Percentiles rank a stretch among this genome's conserved stretches.
Evolutionary conservation across 2,797 vertebrate species (phyloP).

Genomic region (Chaunax sp.): DNA sequence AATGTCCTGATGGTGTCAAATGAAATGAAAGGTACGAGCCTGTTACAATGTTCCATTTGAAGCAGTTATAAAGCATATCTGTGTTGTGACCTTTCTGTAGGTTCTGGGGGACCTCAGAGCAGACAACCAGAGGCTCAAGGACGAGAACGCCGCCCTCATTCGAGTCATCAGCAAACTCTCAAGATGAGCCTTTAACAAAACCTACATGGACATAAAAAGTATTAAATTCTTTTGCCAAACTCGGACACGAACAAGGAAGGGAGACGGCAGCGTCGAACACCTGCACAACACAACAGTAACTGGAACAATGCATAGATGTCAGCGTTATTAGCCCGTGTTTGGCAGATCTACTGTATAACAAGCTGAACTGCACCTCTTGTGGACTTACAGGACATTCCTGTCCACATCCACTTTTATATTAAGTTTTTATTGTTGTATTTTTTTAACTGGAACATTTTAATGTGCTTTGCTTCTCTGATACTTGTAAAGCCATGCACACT

Average conservation of each 20-base stretch:
- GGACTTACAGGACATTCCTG: constrained; percentile 53
- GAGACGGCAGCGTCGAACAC: constrained; percentile 19
- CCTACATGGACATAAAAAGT: constrained; percentile 39
- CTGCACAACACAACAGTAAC: constrained; percentile 46
- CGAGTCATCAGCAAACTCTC: constrained; percentile 94
- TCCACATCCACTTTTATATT: constrained; percentile 66
- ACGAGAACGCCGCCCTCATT: constrained; percentile 92
- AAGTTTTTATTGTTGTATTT: constrained; percentile 64
- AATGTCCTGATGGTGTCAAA: no score
- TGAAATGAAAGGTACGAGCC: no score
- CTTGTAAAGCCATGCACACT: constrained; percentile 73
- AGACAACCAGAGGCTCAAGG: constrained; percentile 94
- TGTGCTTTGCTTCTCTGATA: constrained; percentile 67
- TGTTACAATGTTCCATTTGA: background rate
- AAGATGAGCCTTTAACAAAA: constrained; percentile 80
- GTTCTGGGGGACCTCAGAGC: constrained; percentile 87
- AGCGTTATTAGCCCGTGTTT: constrained; percentile 58
- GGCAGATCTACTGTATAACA: constrained; percentile 78
- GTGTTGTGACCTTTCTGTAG: constrained; percentile 44
- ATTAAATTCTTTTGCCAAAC: constrained; percentile 56
- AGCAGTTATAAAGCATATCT: background rate
- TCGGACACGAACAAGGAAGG: constrained; percentile 21
- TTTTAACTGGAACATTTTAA: constrained; percentile 75
- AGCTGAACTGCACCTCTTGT: constrained; percentile 71
- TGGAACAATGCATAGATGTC: constrained; percentile 53